Evolutionary conservation across 2,888 invertebrate species (phyloP).

Genomic region (Chalcis sispes): DNA sequence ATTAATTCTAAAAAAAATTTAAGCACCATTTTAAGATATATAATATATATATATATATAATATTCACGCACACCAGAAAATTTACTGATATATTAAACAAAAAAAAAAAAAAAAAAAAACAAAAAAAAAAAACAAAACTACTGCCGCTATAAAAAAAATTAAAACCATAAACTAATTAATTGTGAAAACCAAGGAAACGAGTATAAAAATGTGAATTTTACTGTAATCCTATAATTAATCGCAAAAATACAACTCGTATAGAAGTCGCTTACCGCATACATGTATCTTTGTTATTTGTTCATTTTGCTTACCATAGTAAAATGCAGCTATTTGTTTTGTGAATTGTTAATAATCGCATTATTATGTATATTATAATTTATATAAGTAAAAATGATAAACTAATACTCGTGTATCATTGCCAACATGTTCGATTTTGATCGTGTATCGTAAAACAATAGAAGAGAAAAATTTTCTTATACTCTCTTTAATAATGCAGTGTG

Average conservation of each 20-base stretch:
- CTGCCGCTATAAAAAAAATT: slow-evolving; percentile 27
- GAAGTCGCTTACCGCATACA: slow-evolving; percentile 53
- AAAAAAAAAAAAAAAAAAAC: too few species aligned
- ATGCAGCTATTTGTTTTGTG: slow-evolving; percentile 48
- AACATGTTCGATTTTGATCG: slow-evolving; percentile 50
- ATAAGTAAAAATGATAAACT: slow-evolving; percentile 38
- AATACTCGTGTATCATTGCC: slow-evolving; percentile 52
- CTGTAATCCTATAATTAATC: slow-evolving; percentile 41
- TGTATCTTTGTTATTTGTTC: slow-evolving; percentile 56
- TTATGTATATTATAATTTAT: slow-evolving; percentile 54
- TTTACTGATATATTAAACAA: too few species aligned
- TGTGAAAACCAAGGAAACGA: slow-evolving; percentile 33
- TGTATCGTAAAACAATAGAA: slow-evolving; percentile 45
- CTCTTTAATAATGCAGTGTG: slow-evolving; percentile 57
- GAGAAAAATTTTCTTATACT: slow-evolving; percentile 46
- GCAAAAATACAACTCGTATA: slow-evolving; percentile 47
- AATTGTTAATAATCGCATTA: slow-evolving; percentile 53
- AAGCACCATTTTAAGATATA: too few species aligned
- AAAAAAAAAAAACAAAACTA: slow-evolving; percentile 8
- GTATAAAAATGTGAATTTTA: slow-evolving; percentile 41
- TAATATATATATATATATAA: too few species aligned
- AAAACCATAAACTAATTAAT: slow-evolving; percentile 3
- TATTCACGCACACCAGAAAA: too few species aligned
- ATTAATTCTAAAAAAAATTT: too few species aligned
- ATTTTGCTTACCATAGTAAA: slow-evolving; percentile 48